These are phyloP conservation scores for Talpa occidentalis DNA, from an alignment of 2,113 vertebrate genomes.

Conservation along the genomic window DNA sequence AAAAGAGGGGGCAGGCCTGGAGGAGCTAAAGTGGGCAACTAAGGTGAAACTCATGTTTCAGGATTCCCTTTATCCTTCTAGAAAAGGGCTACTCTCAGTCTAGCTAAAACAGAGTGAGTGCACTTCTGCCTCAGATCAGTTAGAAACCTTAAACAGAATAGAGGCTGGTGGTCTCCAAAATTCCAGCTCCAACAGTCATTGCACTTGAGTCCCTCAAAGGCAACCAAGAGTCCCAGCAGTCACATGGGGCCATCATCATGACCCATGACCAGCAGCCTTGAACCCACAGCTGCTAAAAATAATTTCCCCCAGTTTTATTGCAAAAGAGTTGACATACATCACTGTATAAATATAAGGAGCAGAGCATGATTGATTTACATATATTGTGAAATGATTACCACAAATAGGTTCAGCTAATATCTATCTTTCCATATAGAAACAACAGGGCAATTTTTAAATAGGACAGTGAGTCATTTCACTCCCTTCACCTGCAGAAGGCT, in stretches of 20 bases:
- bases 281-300: conserved; percentile 77
- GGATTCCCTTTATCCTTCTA: neutral
- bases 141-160: neutral
- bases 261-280: conserved; percentile 56
- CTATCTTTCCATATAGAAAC: neutral
- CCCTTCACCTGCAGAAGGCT: conserved; percentile 32
- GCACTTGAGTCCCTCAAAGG: neutral
- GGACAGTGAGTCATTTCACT: conserved; percentile 71
- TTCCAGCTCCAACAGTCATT: neutral
- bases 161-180: neutral
- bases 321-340: neutral
- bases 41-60: no score
- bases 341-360: neutral
- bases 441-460: conserved; percentile 80
- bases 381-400: no score
- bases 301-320: neutral
- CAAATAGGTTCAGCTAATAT: neutral
- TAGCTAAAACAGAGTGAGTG: neutral
- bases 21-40: neutral
- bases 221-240: conserved; percentile 35
- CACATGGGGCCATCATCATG: neutral
- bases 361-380: no score
- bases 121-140: neutral
- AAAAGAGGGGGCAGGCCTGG: neutral
- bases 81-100: neutral